Base-by-base conservation (phyloP, 2,797 vertebrate genomes). In the Chelonia mydas region DNA sequence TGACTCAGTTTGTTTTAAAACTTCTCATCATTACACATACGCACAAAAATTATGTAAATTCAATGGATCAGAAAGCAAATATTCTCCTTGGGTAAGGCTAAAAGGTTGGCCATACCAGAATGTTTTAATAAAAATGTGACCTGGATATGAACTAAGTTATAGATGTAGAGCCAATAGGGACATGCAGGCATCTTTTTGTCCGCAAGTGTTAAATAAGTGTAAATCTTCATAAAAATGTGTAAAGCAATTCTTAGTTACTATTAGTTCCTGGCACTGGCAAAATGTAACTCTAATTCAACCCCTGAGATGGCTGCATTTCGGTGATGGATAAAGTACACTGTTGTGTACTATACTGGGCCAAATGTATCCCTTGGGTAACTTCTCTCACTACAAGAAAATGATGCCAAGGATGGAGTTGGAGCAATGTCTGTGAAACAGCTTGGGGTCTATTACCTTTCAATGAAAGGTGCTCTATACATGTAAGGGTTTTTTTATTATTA, bases 21-120 rank as follows among this genome's bases (percentile, higher is more conserved):
- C 97, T 98, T 97, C 97, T 97, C 98, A 96, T 95, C 96, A 28
- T 96, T 97, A 97, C 97, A 97, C 97, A 97, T 76, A 88, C 5
- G 1, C 0, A 0, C 88, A 74, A 85, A 97, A 97, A 95, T 95
- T 95, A 96, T 97, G 97, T 98, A 97, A 97, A 98, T 98, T 92
- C 97, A 98, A 97, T 97, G 97, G 97, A 97, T 98, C 96, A 98
- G 98, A 98, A 98, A 98, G 97, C 97, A 98, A 98, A 98, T 98
- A 98, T 92, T 94, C 94, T 90, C 88, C 74, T 84, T 17, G 4
- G 90, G 87, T 91, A 94, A 94, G 90, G 90, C 90, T 97, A 87
- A 97, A 96, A 98, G 97, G 97, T 96, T 97, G 94, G 96, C 95
- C 83, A 45, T 97, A 89, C 68, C 83, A 54, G 91, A 95, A 91